Conservation (phyloP, 2,888 invertebrate genomes). For the Euclidia mi region DNA sequence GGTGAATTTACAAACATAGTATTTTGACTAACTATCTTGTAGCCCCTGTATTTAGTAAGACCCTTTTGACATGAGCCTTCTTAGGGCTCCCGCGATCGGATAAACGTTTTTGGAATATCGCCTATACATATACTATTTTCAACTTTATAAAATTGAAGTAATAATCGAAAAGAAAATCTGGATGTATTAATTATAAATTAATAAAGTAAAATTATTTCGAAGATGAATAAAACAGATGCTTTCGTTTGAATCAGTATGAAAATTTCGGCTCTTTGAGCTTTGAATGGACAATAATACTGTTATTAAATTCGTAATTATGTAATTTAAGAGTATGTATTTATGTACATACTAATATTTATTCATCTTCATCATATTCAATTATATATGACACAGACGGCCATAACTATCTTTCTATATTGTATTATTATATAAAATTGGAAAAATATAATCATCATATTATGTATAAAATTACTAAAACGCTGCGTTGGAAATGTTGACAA, state of each 20-base stretch:
- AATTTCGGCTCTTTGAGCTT: not conserved
- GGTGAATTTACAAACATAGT: constrained; percentile 59
- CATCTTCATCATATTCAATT: too few relatives aligned
- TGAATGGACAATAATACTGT: constrained; percentile 3
- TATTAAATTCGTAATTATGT: not conserved
- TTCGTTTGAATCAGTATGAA: too few relatives aligned
- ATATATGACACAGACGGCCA: too few relatives aligned
- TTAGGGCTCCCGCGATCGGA: constrained; percentile 13
- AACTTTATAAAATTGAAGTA: too few relatives aligned
- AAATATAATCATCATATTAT: not conserved
- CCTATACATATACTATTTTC: constrained; percentile 9
- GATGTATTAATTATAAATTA: too few relatives aligned
- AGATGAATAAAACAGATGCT: too few relatives aligned
- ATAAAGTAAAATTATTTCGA: too few relatives aligned
- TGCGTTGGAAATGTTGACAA: constrained; percentile 69
- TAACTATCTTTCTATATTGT: not conserved
- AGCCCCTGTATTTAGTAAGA: constrained; percentile 35
- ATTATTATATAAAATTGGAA: not conserved
- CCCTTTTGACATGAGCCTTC: constrained; percentile 33
- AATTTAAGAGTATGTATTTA: too few relatives aligned
- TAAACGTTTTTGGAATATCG: constrained; percentile 3
- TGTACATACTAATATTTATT: too few relatives aligned
- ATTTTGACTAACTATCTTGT: constrained; percentile 40
- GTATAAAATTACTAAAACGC: constrained; percentile 11
- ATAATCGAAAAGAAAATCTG: too few relatives aligned